Evolutionary conservation across 1,140 invertebrate genomes (phyloP).

Genomic region (Ruditapes philippinarum): DNA sequence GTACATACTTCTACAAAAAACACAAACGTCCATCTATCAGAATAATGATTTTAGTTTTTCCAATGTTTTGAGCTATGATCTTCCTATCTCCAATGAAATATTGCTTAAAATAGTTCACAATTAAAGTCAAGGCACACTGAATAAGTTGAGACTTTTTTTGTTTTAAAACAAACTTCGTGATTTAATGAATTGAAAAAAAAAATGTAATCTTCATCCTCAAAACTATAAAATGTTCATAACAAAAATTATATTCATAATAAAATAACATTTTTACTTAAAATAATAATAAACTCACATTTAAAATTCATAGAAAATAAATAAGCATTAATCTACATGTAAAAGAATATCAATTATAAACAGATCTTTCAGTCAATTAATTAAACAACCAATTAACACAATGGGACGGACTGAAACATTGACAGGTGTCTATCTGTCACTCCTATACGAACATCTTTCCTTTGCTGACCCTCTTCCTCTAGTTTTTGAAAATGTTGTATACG

Average conservation of each 20-base stretch:
- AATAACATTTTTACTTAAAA: too few species aligned
- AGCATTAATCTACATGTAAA: neutral
- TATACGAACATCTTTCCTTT: conserved; percentile 76
- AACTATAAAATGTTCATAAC: too few species aligned
- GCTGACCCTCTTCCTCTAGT: conserved; percentile 78
- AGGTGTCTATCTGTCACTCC: conserved; percentile 77
- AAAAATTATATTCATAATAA: too few species aligned
- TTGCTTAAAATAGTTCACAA: neutral
- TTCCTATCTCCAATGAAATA: neutral
- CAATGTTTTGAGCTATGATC: neutral
- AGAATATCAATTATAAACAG: conserved; percentile 5
- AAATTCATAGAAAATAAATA: too few species aligned
- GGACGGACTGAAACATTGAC: conserved; percentile 66
- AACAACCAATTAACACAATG: conserved; percentile 44
- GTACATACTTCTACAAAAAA: too few species aligned
- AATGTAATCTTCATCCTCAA: too few species aligned
- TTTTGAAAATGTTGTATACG: conserved; percentile 77
- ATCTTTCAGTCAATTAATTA: neutral
- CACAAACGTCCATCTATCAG: too few species aligned
- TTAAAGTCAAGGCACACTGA: neutral
- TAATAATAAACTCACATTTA: too few species aligned
- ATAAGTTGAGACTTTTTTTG: neutral
- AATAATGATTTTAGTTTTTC: neutral
- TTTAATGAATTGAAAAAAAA: too few species aligned
- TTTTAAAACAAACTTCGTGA: neutral